phyloP scores from a whole-genome alignment of 2,888 invertebrate species.

The Antheraea yamamai region DNA sequence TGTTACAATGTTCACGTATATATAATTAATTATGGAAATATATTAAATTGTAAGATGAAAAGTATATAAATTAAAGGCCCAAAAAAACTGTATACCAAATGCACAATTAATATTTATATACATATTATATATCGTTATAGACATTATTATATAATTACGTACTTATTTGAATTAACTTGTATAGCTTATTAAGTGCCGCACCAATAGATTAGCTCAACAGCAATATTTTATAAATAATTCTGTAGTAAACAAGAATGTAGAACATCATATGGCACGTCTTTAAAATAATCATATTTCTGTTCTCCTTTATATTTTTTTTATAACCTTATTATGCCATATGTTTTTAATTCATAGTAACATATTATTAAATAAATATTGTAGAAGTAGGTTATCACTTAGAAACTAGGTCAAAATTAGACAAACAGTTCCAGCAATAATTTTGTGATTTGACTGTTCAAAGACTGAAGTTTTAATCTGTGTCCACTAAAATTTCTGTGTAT shows the following conservation, averaged over 20 bases:
- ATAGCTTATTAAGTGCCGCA: conserved; percentile 53
- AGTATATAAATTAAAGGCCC: conserved; percentile 71
- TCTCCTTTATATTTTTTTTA: conserved; percentile 21
- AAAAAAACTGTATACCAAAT: conserved; percentile 76
- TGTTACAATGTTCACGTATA: conserved; percentile 9
- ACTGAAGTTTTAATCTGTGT: conserved; percentile 68
- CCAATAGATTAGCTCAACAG: conserved; percentile 62
- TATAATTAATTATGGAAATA: conserved; percentile 31
- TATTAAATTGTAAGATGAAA: conserved; percentile 57
- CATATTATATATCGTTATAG: conserved; percentile 57
- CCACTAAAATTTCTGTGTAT: conserved; percentile 52
- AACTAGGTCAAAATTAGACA: conserved; percentile 29
- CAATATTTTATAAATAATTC: conserved; percentile 48
- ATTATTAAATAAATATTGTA: conserved; percentile 12
- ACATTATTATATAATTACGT: conserved; percentile 47
- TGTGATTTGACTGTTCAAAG: conserved; percentile 76
- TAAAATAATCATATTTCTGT: not conserved
- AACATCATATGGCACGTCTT: not conserved
- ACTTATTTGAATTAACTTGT: conserved; percentile 41
- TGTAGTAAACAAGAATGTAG: not conserved
- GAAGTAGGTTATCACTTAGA: conserved; percentile 19
- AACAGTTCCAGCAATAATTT: conserved; percentile 72
- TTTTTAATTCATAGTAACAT: conserved; percentile 16
- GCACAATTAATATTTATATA: conserved; percentile 74
- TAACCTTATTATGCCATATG: not conserved